Evolutionary conservation across 1,140 invertebrate species (phyloP), one percentile per base, ranked within the genome.

Genomic region (Dufourea novaeangliae): DNA sequence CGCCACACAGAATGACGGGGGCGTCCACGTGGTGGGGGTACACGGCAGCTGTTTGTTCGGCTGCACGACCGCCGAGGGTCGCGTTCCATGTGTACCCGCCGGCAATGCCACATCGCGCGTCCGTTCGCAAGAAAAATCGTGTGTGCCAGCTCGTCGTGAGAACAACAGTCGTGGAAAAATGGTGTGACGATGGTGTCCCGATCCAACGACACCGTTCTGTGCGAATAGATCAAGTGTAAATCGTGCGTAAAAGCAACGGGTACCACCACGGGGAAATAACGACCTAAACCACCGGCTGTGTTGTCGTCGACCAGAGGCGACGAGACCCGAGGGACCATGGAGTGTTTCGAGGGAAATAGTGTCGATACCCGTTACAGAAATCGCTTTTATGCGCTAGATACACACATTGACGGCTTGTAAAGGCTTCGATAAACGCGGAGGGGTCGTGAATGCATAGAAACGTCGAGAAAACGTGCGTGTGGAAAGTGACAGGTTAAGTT

Each of bases 41-140:
- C 72, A 67, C 59, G 82, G 84, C 87, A 88, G 87, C 86, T 88
- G 87, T 84, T 88, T 79, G 86, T 69, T 79, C 77, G 57, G 34
- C 46, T 54, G 46, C 75, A 78, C 50, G 54, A 69, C 56, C 39
- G 77, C n/a, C n/a, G n/a, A 77, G 82, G 81, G 76, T 79, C 81
- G 71, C 71, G 56, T 69, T 83, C 71, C 78, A 86, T 83, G 76
- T 87, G 84, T 85, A 86, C 70, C 71, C 81, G 79, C 75, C 81
- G 78, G 86, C 72, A 79, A 87, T 85, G 77, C 81, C 79, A 79
- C 79, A 79, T 79, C 78, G 78, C 56, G 54, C 66, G 29, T 44
- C 62, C 25, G 67, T 37, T 69, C 12, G 39, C 17, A 14, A 39
- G 27, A 8, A 4, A 50, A 12, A 1, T 25, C 56, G 69, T 22